Conservation (phyloP, 2,888 invertebrate species). For the Halictus ligatus region DNA sequence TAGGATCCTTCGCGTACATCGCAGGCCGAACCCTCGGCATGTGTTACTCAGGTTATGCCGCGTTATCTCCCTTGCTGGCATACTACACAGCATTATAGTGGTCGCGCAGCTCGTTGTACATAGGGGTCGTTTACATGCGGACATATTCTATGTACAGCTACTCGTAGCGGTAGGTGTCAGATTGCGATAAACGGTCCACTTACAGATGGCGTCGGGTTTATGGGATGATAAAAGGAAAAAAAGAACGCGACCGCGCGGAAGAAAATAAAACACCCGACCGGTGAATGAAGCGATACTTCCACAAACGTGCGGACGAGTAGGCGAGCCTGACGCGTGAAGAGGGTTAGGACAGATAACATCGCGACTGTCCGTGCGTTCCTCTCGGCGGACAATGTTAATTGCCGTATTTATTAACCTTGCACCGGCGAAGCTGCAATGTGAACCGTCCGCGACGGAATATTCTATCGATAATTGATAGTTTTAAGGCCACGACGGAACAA, state of each 20-base stretch:
- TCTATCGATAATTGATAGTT: not conserved
- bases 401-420: not conserved
- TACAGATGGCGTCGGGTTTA: constrained; percentile 55
- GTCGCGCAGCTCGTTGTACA: constrained; percentile 58
- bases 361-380: not conserved
- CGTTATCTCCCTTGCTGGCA: constrained; percentile 71
- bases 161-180: constrained; percentile 54
- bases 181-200: constrained; percentile 61
- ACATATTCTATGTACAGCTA: constrained; percentile 46
- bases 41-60: constrained; percentile 63
- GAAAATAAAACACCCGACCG: constrained; percentile 39
- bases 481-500: not conserved
- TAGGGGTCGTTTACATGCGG: constrained; percentile 45
- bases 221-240: constrained; percentile 54
- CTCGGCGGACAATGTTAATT: not conserved
- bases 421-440: not conserved
- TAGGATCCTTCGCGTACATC: constrained; percentile 37
- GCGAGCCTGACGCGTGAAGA: not conserved
- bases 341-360: constrained; percentile 8
- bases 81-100: constrained; percentile 67
- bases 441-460: not conserved
- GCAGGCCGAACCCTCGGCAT: constrained; percentile 17
- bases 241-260: not conserved
- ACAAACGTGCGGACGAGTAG: constrained; percentile 23
- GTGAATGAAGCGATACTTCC: constrained; percentile 27